A percentile compares a stretch with the other conserved stretches of the same genome.
phyloP scores from a whole-genome alignment of 1,140 invertebrate species.

The Lutraria rhynchaena region DNA sequence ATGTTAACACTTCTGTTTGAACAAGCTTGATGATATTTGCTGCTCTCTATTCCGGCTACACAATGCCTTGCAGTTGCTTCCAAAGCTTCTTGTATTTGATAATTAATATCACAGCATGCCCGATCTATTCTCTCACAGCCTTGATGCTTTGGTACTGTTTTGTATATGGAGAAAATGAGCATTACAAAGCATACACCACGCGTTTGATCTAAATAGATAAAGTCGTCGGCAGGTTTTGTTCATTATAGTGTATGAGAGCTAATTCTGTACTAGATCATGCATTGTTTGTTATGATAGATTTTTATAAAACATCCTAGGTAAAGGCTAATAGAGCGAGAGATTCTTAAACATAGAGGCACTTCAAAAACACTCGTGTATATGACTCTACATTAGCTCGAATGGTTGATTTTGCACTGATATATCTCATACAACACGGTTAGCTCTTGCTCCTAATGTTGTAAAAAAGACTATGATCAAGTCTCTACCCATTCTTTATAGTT shows the following conservation, averaged over 20 bases:
- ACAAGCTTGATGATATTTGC: too few relatives aligned
- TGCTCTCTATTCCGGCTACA: too few relatives aligned
- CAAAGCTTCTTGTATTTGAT: too few relatives aligned
- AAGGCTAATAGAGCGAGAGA: not conserved
- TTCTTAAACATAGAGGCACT: not conserved
- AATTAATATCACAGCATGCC: too few relatives aligned
- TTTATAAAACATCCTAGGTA: slow-evolving; percentile 8
- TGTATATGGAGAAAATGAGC: not conserved
- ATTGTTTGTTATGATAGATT: slow-evolving; percentile 28
- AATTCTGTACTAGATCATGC: slow-evolving; percentile 4
- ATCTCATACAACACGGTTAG: too few relatives aligned
- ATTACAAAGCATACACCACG: not conserved
- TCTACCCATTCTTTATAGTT: too few relatives aligned
- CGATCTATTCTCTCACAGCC: too few relatives aligned
- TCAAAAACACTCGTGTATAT: slow-evolving; percentile 9
- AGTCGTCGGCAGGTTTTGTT: slow-evolving; percentile 11
- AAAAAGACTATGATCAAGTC: too few relatives aligned
- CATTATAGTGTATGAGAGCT: slow-evolving; percentile 8
- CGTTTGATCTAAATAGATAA: slow-evolving; percentile 15
- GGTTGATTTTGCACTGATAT: not conserved
- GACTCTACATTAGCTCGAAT: not conserved
- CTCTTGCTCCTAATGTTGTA: too few relatives aligned
- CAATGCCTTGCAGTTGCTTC: too few relatives aligned
- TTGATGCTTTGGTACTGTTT: too few relatives aligned
- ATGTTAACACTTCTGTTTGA: slow-evolving; percentile 7